These are phyloP conservation scores for Crossocerus cetratus DNA, from an alignment of 2,888 invertebrate species.

Conservation along the genomic window DNA sequence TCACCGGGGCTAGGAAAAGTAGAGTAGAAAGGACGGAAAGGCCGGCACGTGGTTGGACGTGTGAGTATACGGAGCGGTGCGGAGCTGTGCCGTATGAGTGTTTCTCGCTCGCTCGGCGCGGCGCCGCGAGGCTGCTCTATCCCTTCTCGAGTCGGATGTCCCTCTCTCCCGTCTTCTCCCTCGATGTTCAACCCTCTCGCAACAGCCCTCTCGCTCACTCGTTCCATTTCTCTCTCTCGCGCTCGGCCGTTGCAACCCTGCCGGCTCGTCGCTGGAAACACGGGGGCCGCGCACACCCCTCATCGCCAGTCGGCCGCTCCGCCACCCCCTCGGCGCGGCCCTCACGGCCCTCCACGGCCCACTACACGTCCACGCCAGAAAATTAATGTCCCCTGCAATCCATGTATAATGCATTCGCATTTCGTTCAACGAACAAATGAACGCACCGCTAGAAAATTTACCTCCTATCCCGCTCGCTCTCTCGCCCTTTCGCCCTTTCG, in stretches of 20 bases:
- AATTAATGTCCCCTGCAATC: conserved; percentile 77
- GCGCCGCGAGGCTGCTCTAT: conserved; percentile 22
- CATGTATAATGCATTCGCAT: conserved; percentile 77
- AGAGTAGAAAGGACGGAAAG: conserved; percentile 67
- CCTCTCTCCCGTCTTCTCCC: conserved; percentile 14
- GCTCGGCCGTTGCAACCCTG: conserved; percentile 35
- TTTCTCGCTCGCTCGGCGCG: conserved; percentile 21
- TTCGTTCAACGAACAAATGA: conserved; percentile 75
- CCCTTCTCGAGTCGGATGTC: conserved; percentile 23
- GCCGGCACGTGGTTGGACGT: conserved; percentile 60
- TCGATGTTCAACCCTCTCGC: conserved; percentile 10
- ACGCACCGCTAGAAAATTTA: conserved; percentile 76
- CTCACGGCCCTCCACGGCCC: conserved; percentile 58
- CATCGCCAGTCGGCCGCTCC: not conserved
- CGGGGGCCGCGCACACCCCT: not conserved
- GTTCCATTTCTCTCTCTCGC: conserved; percentile 29
- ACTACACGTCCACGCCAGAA: conserved; percentile 76
- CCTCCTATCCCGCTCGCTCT: conserved; percentile 61
- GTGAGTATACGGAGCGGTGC: conserved; percentile 44
- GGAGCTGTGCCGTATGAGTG: conserved; percentile 36
- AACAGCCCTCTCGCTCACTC: conserved; percentile 2
- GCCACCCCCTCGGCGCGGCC: not conserved
- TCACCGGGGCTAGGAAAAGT: conserved; percentile 72
- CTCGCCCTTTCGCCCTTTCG: conserved; percentile 7
- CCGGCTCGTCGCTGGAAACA: conserved; percentile 54